Conservation (phyloP, 2,888 invertebrate species). For the Cataglyphis cursor region DNA sequence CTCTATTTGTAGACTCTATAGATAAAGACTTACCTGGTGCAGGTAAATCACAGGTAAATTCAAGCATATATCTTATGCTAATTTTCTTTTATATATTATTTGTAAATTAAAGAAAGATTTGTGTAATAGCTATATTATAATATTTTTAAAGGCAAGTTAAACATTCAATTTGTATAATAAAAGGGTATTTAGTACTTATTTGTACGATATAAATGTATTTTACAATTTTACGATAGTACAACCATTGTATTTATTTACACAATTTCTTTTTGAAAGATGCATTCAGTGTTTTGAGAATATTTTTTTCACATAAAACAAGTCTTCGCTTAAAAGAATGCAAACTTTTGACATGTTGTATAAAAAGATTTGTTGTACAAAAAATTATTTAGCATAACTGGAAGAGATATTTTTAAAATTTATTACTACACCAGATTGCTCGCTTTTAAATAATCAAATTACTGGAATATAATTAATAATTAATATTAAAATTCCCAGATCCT, state of each 20-base stretch:
- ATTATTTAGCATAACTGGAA: background rate
- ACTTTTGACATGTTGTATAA: background rate
- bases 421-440: background rate
- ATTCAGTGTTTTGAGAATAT: background rate
- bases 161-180: background rate
- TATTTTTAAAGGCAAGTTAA: background rate
- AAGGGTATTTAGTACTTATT: background rate
- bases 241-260: background rate
- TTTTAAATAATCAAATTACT: background rate
- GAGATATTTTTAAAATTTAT: background rate
- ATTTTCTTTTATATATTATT: background rate
- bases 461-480: background rate
- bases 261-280: background rate
- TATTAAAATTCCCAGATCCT: background rate
- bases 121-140: background rate
- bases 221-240: background rate
- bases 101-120: background rate
- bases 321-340: background rate
- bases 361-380: background rate
- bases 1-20: slow-evolving; percentile 32
- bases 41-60: slow-evolving; percentile 51
- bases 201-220: background rate
- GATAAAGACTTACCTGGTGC: slow-evolving; percentile 64
- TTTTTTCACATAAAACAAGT: background rate
- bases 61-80: background rate